Base-by-base conservation (phyloP, 2,797 vertebrate species). In the Fringilla coelebs region DNA sequence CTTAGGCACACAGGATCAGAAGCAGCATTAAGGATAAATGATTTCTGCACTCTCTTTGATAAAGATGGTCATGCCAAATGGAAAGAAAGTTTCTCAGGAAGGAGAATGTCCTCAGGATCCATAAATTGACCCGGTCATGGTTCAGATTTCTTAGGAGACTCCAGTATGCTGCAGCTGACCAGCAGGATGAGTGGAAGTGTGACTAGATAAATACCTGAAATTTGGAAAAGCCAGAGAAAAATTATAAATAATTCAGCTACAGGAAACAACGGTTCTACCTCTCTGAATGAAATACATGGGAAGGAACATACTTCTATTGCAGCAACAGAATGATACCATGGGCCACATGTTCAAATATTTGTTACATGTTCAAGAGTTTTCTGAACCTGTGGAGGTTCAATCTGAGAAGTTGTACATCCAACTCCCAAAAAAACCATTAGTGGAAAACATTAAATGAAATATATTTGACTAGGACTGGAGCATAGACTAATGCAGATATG, bases 91-190 rank as follows among this genome's bases (percentile, higher is more conserved):
- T 61, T 80, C 57, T 88, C 38, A 73, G 41, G 48, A 77, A 52
- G 34, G 31, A 70, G 38, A 15, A 12, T 17, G 24, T 48, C 32
- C 43, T 80, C 17, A 38, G 6, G 41, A 65, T 21, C 67, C 1
- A 0, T n/a, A 36, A 73, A 22, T 34, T 19, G 43, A 70, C 8
- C 36, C 2, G 1, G 25, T 4, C 0, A 0, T n/a, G 2, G n/a
- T 34, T 85, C 55, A 54, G n/a, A 72, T 72, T 87, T 57, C 32
- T 58, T 52, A 79, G 34, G 55, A 54, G 29, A 60, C 14, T 60
- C 32, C 20, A 54, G 43, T 31, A 70, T 62, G 18, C 45, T 68
- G 38, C 25, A 46, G 32, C 6, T 51, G 18, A 58, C 40, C n/a
- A 63, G 41, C n/a, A n/a, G 36, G 31, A 49, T 57, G 43, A 82